A percentile compares a stretch with the other conserved stretches of the same genome.
Evolutionary conservation across 1,140 invertebrate genomes (phyloP).

Genomic region (Gyrodactylus bullatarudis): DNA sequence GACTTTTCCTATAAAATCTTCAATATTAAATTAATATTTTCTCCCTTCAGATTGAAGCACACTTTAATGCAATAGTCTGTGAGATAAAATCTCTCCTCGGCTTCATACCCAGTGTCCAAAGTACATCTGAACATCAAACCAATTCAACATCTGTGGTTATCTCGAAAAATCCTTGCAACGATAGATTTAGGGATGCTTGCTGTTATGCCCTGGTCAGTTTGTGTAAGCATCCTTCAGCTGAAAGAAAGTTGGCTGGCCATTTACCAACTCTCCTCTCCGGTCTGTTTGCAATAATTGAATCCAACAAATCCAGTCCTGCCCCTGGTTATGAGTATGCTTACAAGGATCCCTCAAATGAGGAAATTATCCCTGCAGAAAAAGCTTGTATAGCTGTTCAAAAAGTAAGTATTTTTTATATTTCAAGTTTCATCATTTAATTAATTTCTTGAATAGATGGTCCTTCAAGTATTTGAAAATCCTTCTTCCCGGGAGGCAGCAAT

Average conservation of each 20-base stretch:
- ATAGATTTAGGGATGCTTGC: neutral
- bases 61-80: neutral
- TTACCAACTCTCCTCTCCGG: neutral
- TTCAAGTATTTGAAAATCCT: neutral
- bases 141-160: neutral
- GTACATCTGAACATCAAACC: neutral
- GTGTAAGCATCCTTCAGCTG: neutral
- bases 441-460: neutral
- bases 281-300: neutral
- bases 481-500: neutral
- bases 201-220: neutral
- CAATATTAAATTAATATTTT: no score
- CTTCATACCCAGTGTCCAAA: neutral
- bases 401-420: neutral
- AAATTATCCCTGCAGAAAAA: neutral
- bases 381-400: neutral
- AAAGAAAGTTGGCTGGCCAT: neutral
- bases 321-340: neutral
- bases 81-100: neutral
- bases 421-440: neutral
- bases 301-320: neutral
- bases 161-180: neutral
- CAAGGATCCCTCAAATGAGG: neutral
- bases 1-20: neutral
- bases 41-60: neutral